These are phyloP conservation scores for Polypterus senegalus DNA, from an alignment of 2,113 vertebrate species.

Conservation along the genomic window DNA sequence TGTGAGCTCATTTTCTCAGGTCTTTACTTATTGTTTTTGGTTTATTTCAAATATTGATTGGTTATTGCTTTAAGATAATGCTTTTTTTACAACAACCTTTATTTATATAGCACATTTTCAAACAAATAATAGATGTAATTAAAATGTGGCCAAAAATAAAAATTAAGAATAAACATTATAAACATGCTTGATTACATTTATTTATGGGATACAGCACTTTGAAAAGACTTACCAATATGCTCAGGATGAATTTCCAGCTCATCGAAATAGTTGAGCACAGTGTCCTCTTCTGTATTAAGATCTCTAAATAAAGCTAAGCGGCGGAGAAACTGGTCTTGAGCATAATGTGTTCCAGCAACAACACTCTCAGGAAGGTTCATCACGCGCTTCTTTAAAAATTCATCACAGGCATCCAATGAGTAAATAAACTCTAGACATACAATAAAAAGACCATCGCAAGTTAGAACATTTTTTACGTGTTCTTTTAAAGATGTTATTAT, in stretches of 20 bases:
- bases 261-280: conserved; percentile 69
- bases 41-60: no score
- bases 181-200: no score
- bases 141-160: no score
- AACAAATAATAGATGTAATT: no score
- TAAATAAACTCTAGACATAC: conserved; percentile 62
- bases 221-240: conserved; percentile 53
- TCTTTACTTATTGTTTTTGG: no score
- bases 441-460: not conserved
- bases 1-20: no score
- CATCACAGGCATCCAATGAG: conserved; percentile 62
- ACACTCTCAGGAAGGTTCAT: conserved; percentile 65
- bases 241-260: conserved; percentile 60
- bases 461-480: not conserved
- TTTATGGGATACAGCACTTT: no score
- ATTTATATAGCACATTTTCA: no score
- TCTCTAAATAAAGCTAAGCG: conserved; percentile 52
- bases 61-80: no score
- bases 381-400: conserved; percentile 70
- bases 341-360: conserved; percentile 56
- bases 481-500: not conserved
- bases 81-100: no score
- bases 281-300: conserved; percentile 49
- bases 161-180: no score
- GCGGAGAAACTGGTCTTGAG: conserved; percentile 54